Base-by-base conservation (phyloP, 2,888 invertebrate species). In the Schizaphis graminum region DNA sequence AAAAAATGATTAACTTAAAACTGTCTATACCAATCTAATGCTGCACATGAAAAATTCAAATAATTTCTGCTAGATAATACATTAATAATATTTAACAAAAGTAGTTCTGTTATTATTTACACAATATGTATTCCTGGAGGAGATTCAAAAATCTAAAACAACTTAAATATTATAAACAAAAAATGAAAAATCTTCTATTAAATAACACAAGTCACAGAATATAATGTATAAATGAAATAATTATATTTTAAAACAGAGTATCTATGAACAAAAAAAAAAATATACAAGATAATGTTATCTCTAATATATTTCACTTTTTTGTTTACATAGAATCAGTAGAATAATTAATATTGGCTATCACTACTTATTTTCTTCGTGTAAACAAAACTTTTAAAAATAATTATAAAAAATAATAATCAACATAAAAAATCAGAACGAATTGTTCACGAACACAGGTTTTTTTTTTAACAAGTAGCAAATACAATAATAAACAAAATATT, bases 141-240 rank as follows among this genome's bases (percentile, higher is more conserved):
- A 91, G 91, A 91, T 91, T 91, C 91, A 57, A 86, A 61, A 91
- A 35, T 47, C 24, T 57, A 47, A 86, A 57, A 16, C 57, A 86
- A 91, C 91, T 86, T 86, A 91, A 86, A 91, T 91, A 92, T 88
- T 88, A 88, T 67, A 67, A 92, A 92, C 61, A 92, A 92, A 53
- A 84, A 88, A 53, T 88, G 41, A 77, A 61, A 85, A 88, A 67
- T 41, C 28, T 26, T 88, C 53, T 88, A 92, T 26, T 49, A 88
- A 49, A 56, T n/a, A 41, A 91, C 24, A 67, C 26, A 35, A 92
- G 41, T 56, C 41, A 84, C 24, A 35, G 77, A 8, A 84, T 61
- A 61, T 24, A 84, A 91, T 67, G 35, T 84, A 53, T 77, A 84
- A 91, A 91, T 77, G 41, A 24, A 61, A 61, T 77, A 77, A 77